Percentiles rank a stretch among this genome's conserved stretches.
Evolutionary conservation across 2,888 invertebrate genomes (phyloP).

Genomic region (Kuschelorhynchus macadamiae): DNA sequence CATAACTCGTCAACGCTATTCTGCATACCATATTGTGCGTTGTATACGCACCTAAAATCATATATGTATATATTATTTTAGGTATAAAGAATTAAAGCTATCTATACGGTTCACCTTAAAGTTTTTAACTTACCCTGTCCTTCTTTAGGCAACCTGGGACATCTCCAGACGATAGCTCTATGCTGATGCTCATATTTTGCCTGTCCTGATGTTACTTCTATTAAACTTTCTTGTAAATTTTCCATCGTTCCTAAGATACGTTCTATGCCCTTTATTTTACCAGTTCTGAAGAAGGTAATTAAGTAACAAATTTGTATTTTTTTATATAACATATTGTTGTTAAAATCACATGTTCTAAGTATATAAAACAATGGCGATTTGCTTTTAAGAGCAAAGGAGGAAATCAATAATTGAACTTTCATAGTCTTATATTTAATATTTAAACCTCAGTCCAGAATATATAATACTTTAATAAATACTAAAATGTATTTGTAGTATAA

Average conservation of each 20-base stretch:
- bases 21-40: conserved; percentile 96
- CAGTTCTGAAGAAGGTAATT: conserved; percentile 72
- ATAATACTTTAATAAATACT: too few species aligned
- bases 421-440: too few species aligned
- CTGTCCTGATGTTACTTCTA: conserved; percentile 95
- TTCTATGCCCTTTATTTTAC: conserved; percentile 94
- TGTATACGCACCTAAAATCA: conserved; percentile 90
- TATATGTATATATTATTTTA: neutral
- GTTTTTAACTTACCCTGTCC: conserved; percentile 91
- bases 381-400: too few species aligned
- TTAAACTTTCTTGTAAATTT: conserved; percentile 89
- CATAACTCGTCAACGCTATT: conserved; percentile 96
- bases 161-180: conserved; percentile 97
- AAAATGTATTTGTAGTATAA: too few species aligned
- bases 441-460: too few species aligned
- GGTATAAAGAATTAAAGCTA: too few species aligned
- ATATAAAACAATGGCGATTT: too few species aligned
- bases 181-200: conserved; percentile 99
- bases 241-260: conserved; percentile 93
- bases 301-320: too few species aligned
- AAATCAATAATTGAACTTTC: too few species aligned
- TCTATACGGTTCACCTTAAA: too few species aligned
- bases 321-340: neutral
- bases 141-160: conserved; percentile 97
- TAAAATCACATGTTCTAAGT: too few species aligned